Evolutionary conservation across 2,113 vertebrate species (phyloP).

Genomic region (Rhea pennata): DNA sequence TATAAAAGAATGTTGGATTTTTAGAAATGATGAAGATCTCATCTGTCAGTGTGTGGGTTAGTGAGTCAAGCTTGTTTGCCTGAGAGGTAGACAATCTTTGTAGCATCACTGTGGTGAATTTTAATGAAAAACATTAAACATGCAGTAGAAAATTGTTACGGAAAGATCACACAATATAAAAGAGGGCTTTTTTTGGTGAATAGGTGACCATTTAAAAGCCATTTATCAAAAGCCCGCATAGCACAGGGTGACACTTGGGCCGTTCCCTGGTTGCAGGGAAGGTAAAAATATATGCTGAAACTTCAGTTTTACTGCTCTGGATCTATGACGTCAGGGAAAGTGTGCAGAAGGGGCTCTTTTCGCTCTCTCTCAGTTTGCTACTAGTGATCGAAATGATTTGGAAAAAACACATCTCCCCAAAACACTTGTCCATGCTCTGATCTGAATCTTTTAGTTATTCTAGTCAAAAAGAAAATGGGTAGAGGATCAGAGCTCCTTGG

Average conservation of each 20-base stretch:
- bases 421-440: background rate
- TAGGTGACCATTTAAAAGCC: background rate
- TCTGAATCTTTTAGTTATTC: background rate
- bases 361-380: background rate
- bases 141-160: background rate
- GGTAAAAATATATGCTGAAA: background rate
- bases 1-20: background rate
- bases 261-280: background rate
- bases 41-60: background rate
- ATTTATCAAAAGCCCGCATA: background rate
- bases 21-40: background rate
- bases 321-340: background rate
- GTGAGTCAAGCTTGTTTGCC: constrained; percentile 18
- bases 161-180: background rate
- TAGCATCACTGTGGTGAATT: background rate
- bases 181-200: background rate
- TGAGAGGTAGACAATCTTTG: constrained; percentile 48
- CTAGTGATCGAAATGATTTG: background rate
- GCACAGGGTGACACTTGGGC: background rate
- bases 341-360: background rate
- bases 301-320: background rate
- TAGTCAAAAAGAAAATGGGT: background rate
- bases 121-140: background rate
- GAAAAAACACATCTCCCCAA: background rate
- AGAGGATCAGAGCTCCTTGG: background rate